Base-by-base conservation (phyloP, 2,113 vertebrate species). In the Colaptes auratus region DNA sequence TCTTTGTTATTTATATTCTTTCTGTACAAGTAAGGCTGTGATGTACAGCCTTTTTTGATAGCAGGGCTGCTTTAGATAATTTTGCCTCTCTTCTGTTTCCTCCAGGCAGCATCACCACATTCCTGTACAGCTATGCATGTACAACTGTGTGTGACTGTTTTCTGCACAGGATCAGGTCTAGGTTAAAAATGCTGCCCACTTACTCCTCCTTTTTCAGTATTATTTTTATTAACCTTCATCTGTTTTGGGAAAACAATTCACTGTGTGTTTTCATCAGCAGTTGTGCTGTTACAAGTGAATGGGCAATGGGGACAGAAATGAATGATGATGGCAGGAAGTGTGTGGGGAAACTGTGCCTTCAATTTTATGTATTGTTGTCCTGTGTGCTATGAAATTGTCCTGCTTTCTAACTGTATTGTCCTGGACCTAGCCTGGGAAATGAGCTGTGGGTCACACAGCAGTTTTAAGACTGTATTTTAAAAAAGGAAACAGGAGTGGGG, bases 221-320 rank as follows among this genome's bases (percentile, higher is more conserved):
- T 92, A 20, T 33, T 78, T 93, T 92, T 84, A 69, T 79, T 91
- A 96, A 66, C 63, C 30, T 46, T 95, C 27, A 61, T 85, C 59
- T 94, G 33, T 89, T 89, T 89, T 61, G 35, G 25, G 65, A 76
- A 87, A 91, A 73, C 58, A 76, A 44, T 44, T 90, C 55, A 53
- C 86, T 9, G 7, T 14, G 50, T 80, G 60, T 81, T 92, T 91
- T 82, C 35, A 35, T 70, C 69, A 81, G 60, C 86, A 86, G n/a
- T 94, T 80, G 52, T 66, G 52, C 67, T 86, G 46, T 84, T 94
- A 25, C 7, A 86, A 73, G 56, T 52, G 72, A 73, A 36, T 0
- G 1, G 60, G 39, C 75, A 63, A 15, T 0, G 2, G 65, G 60
- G 69, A 70, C 63, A 74, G 56, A 63, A 74, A 24, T 77, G 33